Percentiles rank a stretch among this genome's conserved stretches.
Conservation (phyloP, 2,888 invertebrate species). For the Epistrophe grossulariae region DNA sequence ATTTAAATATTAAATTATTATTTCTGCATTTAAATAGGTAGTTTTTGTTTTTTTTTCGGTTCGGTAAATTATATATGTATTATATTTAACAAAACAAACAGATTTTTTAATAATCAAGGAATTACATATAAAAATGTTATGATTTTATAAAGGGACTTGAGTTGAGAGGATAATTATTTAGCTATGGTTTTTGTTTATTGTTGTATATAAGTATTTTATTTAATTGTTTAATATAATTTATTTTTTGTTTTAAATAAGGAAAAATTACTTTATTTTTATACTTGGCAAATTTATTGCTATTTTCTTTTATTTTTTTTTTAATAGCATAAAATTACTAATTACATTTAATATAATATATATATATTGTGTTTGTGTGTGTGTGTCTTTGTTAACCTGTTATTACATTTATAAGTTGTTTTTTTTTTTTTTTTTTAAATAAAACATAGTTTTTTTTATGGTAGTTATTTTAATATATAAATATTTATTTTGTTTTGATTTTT, state of each 20-base stretch:
- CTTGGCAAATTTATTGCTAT: conserved; percentile 56
- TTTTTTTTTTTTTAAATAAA: conserved; percentile 23
- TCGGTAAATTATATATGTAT: conserved; percentile 38
- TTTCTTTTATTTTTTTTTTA: conserved; percentile 14
- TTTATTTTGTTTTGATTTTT: conserved; percentile 26
- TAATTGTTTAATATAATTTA: background rate
- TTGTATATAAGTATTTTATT: background rate
- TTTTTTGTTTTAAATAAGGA: conserved; percentile 35
- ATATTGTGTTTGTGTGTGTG: conserved; percentile 24
- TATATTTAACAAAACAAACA: conserved; percentile 29
- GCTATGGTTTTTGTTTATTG: conserved; percentile 45
- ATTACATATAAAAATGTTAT: conserved; percentile 42
- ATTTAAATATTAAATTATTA: conserved; percentile 43
- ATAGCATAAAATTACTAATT: conserved; percentile 61
- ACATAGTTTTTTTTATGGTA: conserved; percentile 22
- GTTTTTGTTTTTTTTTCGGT: conserved; percentile 6
- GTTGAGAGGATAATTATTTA: conserved; percentile 23
- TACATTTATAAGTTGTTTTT: conserved; percentile 39
- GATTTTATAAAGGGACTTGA: background rate
- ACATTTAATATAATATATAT: conserved; percentile 49
- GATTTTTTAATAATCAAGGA: conserved; percentile 18
- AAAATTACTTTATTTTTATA: conserved; percentile 30
- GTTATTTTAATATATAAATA: conserved; percentile 50
- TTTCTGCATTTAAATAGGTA: conserved; percentile 35
- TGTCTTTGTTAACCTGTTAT: conserved; percentile 41